A percentile compares a stretch with the other conserved stretches of the same genome.
Conservation (phyloP, 1,140 invertebrate species). For the Nylanderia fulva region DNA sequence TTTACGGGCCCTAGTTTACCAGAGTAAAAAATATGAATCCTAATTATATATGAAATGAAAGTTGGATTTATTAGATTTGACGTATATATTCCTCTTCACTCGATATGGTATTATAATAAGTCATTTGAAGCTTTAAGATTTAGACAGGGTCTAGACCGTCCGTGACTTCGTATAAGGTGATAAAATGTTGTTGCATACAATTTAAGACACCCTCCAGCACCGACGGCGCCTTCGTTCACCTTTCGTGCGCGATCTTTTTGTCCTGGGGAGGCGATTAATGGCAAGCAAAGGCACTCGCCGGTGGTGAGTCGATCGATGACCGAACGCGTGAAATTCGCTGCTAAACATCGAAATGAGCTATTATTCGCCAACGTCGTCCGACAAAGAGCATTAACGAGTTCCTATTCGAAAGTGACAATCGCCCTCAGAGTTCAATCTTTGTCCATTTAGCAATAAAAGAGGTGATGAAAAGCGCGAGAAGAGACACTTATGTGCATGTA, state of each 20-base stretch:
- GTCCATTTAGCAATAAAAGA: not conserved
- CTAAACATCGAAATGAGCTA: slow-evolving; percentile 47
- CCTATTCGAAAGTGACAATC: slow-evolving; percentile 25
- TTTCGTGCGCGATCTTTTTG: slow-evolving; percentile 39
- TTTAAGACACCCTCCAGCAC: not conserved
- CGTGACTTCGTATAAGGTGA: not conserved
- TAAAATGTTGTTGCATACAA: not conserved
- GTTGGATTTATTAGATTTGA: not conserved
- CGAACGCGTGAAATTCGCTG: slow-evolving; percentile 30
- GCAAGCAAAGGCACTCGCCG: not conserved
- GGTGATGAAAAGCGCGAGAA: not conserved
- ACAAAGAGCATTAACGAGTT: slow-evolving; percentile 45
- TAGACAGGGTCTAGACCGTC: not conserved
- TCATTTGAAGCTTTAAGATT: not conserved
- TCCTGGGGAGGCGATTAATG: slow-evolving; percentile 50
- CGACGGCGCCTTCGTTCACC: not conserved
- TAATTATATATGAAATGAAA: not conserved
- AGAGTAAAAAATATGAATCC: not conserved
- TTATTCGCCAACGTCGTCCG: slow-evolving; percentile 7
- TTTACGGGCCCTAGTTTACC: not conserved
- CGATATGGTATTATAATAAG: not conserved
- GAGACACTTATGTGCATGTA: no score
- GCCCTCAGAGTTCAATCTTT: slow-evolving; percentile 1
- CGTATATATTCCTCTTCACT: not conserved
- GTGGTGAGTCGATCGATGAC: slow-evolving; percentile 11